Evolutionary conservation across 1,140 invertebrate genomes (phyloP).

Genomic region (Microplitis mediator): DNA sequence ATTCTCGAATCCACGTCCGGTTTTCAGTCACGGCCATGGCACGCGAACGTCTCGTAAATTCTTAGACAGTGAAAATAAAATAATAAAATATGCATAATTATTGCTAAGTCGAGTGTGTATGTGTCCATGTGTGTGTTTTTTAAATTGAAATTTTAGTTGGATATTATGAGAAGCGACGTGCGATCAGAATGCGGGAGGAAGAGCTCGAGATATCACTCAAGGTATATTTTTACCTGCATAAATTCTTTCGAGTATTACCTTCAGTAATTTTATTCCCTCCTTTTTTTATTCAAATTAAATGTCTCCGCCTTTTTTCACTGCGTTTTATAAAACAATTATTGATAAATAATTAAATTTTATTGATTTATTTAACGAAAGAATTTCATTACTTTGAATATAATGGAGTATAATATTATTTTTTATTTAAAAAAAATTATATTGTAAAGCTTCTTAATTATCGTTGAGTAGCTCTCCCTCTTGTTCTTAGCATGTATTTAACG

Average conservation of each 20-base stretch:
- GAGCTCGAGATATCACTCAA: conserved; percentile 92
- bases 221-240: conserved; percentile 57
- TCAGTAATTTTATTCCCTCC: not conserved
- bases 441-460: not conserved
- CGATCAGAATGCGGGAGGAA: conserved; percentile 81
- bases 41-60: conserved; percentile 15
- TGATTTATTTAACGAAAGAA: not conserved
- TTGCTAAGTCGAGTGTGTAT: not conserved
- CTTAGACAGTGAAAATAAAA: not conserved
- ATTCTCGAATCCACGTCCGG: not conserved
- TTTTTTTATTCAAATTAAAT: not conserved
- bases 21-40: conserved; percentile 4
- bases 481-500: conserved; percentile 25
- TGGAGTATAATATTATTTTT: no score
- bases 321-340: no score
- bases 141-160: conserved; percentile 25
- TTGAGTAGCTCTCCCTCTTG: not conserved
- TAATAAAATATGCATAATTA: not conserved
- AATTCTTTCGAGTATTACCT: not conserved
- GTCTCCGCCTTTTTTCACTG: not conserved
- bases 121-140: not conserved
- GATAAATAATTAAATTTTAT: no score
- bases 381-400: not conserved
- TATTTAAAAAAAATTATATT: not conserved
- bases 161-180: conserved; percentile 53